Evolutionary conservation across 2,888 invertebrate genomes (phyloP), one percentile per base, ranked within the genome.

Genomic region (Drosophila algonquin): DNA sequence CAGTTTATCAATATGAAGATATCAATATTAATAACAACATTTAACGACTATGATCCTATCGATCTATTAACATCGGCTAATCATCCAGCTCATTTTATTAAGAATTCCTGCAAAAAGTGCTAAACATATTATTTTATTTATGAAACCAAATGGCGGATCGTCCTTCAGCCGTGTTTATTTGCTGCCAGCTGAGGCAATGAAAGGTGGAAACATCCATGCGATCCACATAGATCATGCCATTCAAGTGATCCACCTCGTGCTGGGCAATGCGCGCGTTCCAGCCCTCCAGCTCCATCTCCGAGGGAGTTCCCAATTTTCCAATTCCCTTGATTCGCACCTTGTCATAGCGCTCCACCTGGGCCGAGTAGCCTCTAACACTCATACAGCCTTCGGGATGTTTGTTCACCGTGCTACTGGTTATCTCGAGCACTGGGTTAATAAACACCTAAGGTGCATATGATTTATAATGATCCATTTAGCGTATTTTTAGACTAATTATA

Each of bases 191-290:
- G 1, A 93, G 92, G 82, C 95, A 96, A 8, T 92, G 90, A 32
- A 96, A 93, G 2, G 94, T 94, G 73, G 93, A 93, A 44, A 93
- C 90, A 76, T 95, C 94, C 96, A 96, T 96, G 9, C 93, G 92
- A 83, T 96, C 96, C 0, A 94, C 94, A 87, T 94, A 96, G 3
- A 96, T 80, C 82, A 93, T 94, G 1, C 96, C 96, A 79, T 95
- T 93, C 14, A 96, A 91, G 90, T 97, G 96, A 81, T 96, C 96
- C 90, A 95, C 93, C 93, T 97, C 96, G 90, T 97, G 96, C 89
- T 96, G 96, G 0, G 94, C 94, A 82, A 96, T 94, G 82, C 96
- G 93, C 0, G 96, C 95, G 27, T 94, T 90, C 95, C 96, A 96
- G 46, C 95, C 95, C 58, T 92, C 93, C 44, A 94, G 94, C 24